Conservation (phyloP, 1,140 invertebrate genomes). For the Aricia agestis region DNA sequence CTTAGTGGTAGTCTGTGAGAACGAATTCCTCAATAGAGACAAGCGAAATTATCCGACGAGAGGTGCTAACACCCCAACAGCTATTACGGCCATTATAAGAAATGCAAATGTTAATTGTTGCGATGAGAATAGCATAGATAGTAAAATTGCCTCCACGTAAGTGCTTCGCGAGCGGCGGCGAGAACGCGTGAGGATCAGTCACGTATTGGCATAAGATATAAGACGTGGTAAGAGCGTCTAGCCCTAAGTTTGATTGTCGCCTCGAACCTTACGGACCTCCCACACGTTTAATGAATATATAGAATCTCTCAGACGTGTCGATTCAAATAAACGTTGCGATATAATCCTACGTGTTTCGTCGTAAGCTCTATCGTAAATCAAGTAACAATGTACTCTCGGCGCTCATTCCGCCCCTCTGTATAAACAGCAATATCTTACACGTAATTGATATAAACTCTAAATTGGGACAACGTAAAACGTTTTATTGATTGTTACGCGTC, state of each 20-base stretch:
- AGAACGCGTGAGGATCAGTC: conserved; percentile 69
- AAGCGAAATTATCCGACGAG: not conserved
- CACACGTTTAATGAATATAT: conserved; percentile 29
- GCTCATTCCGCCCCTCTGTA: not conserved
- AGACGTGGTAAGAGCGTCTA: conserved; percentile 58
- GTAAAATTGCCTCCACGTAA: conserved; percentile 9
- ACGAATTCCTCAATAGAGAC: not conserved
- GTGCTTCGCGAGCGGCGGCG: conserved; percentile 11
- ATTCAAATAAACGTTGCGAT: conserved; percentile 18
- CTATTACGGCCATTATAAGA: not conserved
- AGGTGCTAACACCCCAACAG: not conserved
- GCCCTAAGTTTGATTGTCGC: conserved; percentile 46
- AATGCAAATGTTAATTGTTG: conserved; percentile 13
- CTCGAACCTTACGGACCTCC: conserved; percentile 35
- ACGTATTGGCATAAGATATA: conserved; percentile 67
- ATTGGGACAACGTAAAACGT: not conserved
- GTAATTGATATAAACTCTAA: not conserved
- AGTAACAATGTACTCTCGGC: not conserved
- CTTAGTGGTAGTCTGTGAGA: not conserved
- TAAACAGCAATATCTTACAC: not conserved
- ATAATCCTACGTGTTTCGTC: conserved; percentile 15
- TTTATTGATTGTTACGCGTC: not conserved
- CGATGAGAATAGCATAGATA: conserved; percentile 1
- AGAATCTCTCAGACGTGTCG: conserved; percentile 16
- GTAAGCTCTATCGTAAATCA: conserved; percentile 2